phyloP scores from a whole-genome alignment of 2,888 invertebrate species.

The Smittia sp. region DNA sequence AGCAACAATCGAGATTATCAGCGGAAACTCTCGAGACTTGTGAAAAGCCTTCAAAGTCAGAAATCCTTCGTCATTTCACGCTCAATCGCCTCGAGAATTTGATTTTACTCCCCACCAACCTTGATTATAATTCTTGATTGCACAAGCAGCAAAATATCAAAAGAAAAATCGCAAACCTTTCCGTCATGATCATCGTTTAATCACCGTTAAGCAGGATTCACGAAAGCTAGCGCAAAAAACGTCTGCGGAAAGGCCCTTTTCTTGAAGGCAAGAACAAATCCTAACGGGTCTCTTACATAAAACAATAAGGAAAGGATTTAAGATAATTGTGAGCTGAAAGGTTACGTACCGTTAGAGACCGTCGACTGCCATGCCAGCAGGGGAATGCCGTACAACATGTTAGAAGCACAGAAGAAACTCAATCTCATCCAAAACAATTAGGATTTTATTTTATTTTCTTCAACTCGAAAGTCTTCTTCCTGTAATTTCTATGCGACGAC shows the following conservation, averaged over 20 bases:
- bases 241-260: constrained; percentile 5
- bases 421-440: constrained; percentile 41
- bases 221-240: not conserved
- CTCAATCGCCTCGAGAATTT: too few species aligned
- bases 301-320: constrained; percentile 40
- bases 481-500: constrained; percentile 26
- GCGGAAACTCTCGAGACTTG: too few species aligned
- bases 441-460: constrained; percentile 26
- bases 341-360: constrained; percentile 26
- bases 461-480: constrained; percentile 26
- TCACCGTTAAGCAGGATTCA: constrained; percentile 2
- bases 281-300: constrained; percentile 29
- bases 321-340: constrained; percentile 14
- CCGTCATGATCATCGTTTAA: constrained; percentile 10
- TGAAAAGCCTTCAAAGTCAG: too few species aligned
- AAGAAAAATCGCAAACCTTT: not conserved
- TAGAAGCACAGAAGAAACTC: constrained; percentile 17
- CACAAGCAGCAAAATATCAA: not conserved
- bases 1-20: too few species aligned
- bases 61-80: too few species aligned
- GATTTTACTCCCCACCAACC: not conserved
- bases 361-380: constrained; percentile 24
- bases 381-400: constrained; percentile 13
- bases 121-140: constrained; percentile 3
- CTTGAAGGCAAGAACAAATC: not conserved